A percentile compares a stretch with the other conserved stretches of the same genome.
phyloP scores from a whole-genome alignment of 1,140 invertebrate species.

The Camponotus pennsylvanicus region DNA sequence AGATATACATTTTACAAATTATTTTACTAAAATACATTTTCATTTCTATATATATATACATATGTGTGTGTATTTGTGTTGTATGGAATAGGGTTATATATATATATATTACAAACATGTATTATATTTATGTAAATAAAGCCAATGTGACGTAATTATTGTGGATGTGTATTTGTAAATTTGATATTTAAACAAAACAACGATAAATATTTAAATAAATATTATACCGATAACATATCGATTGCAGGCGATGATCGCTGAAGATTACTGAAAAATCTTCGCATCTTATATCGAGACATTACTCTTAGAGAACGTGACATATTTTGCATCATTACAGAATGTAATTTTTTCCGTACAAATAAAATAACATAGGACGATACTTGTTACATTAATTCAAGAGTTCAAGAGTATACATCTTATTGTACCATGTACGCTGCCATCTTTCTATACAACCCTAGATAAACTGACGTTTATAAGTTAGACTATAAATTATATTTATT shows the following conservation, averaged over 20 bases:
- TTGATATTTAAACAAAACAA: background rate
- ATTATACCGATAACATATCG: conserved; percentile 68
- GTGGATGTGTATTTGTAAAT: no score
- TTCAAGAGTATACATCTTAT: background rate
- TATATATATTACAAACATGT: background rate
- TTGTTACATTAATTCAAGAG: background rate
- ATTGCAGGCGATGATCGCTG: conserved; percentile 68
- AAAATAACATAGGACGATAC: background rate
- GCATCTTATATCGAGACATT: conserved; percentile 30
- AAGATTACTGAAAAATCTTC: conserved; percentile 50
- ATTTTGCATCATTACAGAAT: conserved; percentile 63
- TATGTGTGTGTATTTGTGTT: no score
- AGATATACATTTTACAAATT: no score
- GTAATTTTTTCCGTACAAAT: background rate
- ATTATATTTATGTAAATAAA: background rate
- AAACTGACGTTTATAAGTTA: background rate
- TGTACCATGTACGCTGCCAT: conserved; percentile 49
- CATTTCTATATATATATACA: background rate
- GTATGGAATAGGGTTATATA: no score
- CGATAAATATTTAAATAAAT: background rate
- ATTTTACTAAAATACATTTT: background rate
- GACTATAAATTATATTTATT: background rate
- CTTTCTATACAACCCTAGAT: conserved; percentile 50
- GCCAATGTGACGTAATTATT: no score
- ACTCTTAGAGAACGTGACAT: conserved; percentile 26